Base-by-base conservation (phyloP, 2,113 vertebrate genomes). In the Casuarius casuarius region DNA sequence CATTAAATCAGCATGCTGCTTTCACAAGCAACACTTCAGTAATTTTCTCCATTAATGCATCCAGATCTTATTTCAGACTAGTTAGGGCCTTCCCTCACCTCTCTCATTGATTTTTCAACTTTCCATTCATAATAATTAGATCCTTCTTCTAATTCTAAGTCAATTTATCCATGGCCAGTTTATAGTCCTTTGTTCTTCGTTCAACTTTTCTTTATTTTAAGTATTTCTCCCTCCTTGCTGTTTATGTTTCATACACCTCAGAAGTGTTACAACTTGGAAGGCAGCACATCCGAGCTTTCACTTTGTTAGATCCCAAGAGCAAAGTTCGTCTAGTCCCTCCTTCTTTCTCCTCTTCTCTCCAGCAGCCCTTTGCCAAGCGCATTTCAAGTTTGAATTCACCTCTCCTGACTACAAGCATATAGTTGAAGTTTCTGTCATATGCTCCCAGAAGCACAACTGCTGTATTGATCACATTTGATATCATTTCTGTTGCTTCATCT, bases 81-180 rank as follows among this genome's bases (percentile, higher is more conserved):
- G 42, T 70, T 38, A 63, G 26, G 5, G 15, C 15, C 70, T 74
- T 22, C 42, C 40, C 28, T 75, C 7, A 33, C 2, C 3, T 77
- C 23, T 72, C 52, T 49, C 5, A 38, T 15, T 49, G 20, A 31
- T 75, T 81, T 10, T 76, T 65, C 35, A 63, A 2, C 35, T 85
- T 61, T 33, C 21, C 6, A 15, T 51, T 33, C 58, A 35, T 13
- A 65, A 44, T 9, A 71, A 65, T 51, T 44, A 92, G 35, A 75
- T 58, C 8, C 1, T 0, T n/a, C 19, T 75, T 56, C 31, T 51
- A 85, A 79, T 19, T 51, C 35, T 6, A 44, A 0, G 0, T 38
- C 35, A 49, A 19, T 68, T 72, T 54, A 10, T 61, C 23, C 1
- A 1, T 21, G 40, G 63, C 1, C 33, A 16, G 15, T 38, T 84